Percentiles rank a stretch among this genome's conserved stretches.
Evolutionary conservation across 1,140 invertebrate genomes (phyloP).

Genomic region (Orius insidiosus): DNA sequence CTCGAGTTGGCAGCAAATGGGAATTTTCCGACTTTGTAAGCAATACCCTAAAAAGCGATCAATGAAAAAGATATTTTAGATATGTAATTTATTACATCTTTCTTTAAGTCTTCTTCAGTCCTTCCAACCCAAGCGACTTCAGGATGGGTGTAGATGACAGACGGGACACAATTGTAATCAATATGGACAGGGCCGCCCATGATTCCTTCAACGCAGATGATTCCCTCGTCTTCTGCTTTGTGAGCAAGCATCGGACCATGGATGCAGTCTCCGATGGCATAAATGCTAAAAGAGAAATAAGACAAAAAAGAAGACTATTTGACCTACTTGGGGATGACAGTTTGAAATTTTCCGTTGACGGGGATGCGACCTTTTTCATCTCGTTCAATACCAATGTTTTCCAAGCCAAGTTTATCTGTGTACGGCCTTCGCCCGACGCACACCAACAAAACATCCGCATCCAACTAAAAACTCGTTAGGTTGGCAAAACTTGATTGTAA

Average conservation of each 20-base stretch:
- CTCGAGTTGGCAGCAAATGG: conserved; percentile 94
- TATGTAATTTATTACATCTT: conserved; percentile 41
- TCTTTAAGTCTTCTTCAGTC: conserved; percentile 90
- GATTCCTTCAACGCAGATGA: conserved; percentile 95
- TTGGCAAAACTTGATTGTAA: not conserved
- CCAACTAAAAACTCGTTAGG: conserved; percentile 37
- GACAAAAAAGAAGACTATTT: not conserved
- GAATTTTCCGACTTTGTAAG: conserved; percentile 95
- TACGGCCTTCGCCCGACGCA: conserved; percentile 91
- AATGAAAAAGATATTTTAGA: conserved; percentile 12
- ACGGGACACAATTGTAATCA: conserved; percentile 98
- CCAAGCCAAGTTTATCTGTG: conserved; percentile 78
- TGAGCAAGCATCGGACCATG: conserved; percentile 99
- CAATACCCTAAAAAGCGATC: conserved; percentile 47
- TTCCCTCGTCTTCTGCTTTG: conserved; percentile 98
- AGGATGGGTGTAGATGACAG: conserved; percentile 96
- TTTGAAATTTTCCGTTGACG: conserved; percentile 93
- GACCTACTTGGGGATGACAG: conserved; percentile 71
- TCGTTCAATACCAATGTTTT: conserved; percentile 65
- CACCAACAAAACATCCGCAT: conserved; percentile 85
- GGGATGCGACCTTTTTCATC: conserved; percentile 76
- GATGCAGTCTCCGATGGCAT: conserved; percentile 97
- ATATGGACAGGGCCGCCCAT: conserved; percentile 83
- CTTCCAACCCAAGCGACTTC: conserved; percentile 99
- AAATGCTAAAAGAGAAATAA: conserved; percentile 49